Evolutionary conservation across 1,140 invertebrate species (phyloP), one percentile per base, ranked within the genome.

Genomic region (Tigriopus japonicus): DNA sequence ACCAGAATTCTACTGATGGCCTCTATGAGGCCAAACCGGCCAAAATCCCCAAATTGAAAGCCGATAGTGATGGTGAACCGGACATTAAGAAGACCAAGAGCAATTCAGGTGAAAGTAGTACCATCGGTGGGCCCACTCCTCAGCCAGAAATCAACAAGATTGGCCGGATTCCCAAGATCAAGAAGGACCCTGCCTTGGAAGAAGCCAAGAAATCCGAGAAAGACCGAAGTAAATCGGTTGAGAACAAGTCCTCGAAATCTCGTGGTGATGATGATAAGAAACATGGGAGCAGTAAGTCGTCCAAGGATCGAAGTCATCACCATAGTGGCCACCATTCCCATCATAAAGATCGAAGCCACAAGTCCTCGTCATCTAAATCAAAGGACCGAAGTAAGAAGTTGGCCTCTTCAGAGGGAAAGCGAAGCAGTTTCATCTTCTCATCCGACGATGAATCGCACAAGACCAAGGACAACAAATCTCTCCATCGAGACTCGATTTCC

Each of bases 81-180:
- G 52, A 35, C 9, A 35, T 35, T 9, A 35, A 35, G 28, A 35
- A 54, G 23, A 6, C 52, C 52, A 35, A 15, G 14, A 19, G n/a
- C n/a, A 54, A 54, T 24, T n/a, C 21, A 15, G 14, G 35, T 21
- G 14, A n/a, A 28, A 41, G n/a, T 42, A n/a, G 28, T 14, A 23
- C 15, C 2, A 7, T 6, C 5, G n/a, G 28, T 24, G 28, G 24
- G 5, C 53, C 24, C 19, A 35, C 28, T 35, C 28, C 28, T 35
- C 28, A 35, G 28, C 28, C 28, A 5, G 28, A 35, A 9, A 35
- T 35, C 28, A 35, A 35, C 28, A 17, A 23, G n/a, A 58, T 58
- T 24, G 56, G 56, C 23, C 1, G 56, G 56, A 58, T 58, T n/a
- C 56, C 56, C 6, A 58, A 58, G 35, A 23, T 58, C n/a, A 41